Percentiles rank a stretch among this genome's conserved stretches.
phyloP scores from a whole-genome alignment of 2,888 invertebrate genomes.

The Eupeodes luniger region DNA sequence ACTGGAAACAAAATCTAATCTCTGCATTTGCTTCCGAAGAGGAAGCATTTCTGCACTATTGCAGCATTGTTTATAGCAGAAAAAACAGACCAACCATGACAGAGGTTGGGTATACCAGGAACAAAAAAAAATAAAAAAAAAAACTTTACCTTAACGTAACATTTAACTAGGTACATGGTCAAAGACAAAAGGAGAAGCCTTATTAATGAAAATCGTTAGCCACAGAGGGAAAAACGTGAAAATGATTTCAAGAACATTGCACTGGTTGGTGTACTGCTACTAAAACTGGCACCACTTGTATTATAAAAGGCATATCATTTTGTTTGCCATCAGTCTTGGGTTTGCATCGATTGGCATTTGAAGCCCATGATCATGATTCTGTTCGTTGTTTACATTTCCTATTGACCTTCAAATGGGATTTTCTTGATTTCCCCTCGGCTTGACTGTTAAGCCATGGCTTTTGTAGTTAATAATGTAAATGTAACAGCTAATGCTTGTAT shows the following conservation, averaged over 20 bases:
- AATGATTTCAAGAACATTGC: slow-evolving; percentile 73
- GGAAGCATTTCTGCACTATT: slow-evolving; percentile 55
- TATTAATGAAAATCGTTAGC: slow-evolving; percentile 53
- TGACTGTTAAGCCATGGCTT: neutral
- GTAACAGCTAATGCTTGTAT: neutral
- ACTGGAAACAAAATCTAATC: slow-evolving; percentile 59
- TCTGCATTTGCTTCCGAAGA: slow-evolving; percentile 43
- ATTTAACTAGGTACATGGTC: neutral
- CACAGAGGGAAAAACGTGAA: slow-evolving; percentile 64
- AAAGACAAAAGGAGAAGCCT: slow-evolving; percentile 52
- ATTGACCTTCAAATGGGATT: slow-evolving; percentile 65
- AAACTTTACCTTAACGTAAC: slow-evolving; percentile 46
- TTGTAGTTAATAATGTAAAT: neutral
- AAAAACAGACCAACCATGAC: neutral
- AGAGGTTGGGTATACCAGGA: slow-evolving; percentile 4
- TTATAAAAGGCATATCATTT: slow-evolving; percentile 1
- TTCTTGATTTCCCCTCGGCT: neutral
- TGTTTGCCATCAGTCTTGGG: slow-evolving; percentile 8
- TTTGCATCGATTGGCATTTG: slow-evolving; percentile 45
- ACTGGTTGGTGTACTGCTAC: slow-evolving; percentile 32
- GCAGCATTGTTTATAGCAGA: neutral
- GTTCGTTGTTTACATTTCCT: slow-evolving; percentile 37
- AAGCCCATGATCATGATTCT: slow-evolving; percentile 60
- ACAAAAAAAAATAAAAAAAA: slow-evolving; percentile 9
- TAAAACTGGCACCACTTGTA: too few relatives aligned